Conservation (phyloP, 1,140 invertebrate species). For the Colletes gigas region DNA sequence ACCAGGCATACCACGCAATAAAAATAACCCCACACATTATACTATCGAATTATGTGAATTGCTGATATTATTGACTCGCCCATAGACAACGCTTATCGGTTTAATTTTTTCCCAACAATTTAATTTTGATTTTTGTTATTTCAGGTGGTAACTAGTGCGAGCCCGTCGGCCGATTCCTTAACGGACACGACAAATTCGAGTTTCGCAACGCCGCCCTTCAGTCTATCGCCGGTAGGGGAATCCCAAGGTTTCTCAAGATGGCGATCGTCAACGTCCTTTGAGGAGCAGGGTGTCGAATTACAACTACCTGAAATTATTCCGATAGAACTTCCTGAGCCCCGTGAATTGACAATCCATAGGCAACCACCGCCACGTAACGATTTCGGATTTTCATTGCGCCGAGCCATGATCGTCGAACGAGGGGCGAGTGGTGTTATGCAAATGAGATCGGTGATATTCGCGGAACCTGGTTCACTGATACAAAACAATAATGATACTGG, state of each 20-base stretch:
- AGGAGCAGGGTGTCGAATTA: constrained; percentile 86
- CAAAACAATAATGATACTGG: constrained; percentile 89
- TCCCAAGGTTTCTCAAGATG: constrained; percentile 89
- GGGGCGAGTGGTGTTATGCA: constrained; percentile 80
- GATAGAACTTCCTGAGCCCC: constrained; percentile 87
- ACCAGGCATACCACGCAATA: no score
- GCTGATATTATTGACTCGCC: no score
- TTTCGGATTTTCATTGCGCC: constrained; percentile 96
- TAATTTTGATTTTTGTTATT: background rate
- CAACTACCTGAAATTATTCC: constrained; percentile 90
- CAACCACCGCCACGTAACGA: constrained; percentile 93
- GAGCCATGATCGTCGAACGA: constrained; percentile 90
- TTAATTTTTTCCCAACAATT: no score
- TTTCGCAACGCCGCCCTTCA: constrained; percentile 92
- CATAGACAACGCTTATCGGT: no score
- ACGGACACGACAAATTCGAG: constrained; percentile 93
- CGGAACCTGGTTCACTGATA: constrained; percentile 92
- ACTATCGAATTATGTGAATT: no score
- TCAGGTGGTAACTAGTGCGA: constrained; percentile 86
- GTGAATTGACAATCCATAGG: constrained; percentile 89
- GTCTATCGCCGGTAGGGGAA: constrained; percentile 89
- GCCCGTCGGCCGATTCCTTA: constrained; percentile 89
- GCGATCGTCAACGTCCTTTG: constrained; percentile 87
- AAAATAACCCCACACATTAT: no score
- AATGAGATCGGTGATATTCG: constrained; percentile 92